Percentiles rank a stretch among this genome's conserved stretches.
Evolutionary conservation across 1,140 invertebrate species (phyloP).

Genomic region (Cecropterus lyciades): DNA sequence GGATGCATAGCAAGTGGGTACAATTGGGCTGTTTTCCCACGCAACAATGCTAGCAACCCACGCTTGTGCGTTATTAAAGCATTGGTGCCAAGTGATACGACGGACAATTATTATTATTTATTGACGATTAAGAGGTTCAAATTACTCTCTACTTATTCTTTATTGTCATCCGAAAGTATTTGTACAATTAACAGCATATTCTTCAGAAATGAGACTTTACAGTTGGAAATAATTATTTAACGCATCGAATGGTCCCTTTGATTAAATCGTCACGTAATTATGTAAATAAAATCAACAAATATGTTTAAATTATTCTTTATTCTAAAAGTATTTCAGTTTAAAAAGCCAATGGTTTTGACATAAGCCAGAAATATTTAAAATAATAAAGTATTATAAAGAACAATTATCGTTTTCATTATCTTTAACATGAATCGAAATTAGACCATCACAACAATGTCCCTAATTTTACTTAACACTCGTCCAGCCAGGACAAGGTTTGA

Average conservation of each 20-base stretch:
- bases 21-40: constrained; percentile 68
- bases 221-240: too few relatives aligned
- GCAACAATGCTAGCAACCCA: constrained; percentile 50
- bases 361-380: too few relatives aligned
- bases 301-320: too few relatives aligned
- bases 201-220: too few relatives aligned
- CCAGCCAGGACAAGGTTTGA: constrained; percentile 43
- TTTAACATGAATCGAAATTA: background rate
- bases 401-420: background rate
- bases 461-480: constrained; percentile 53
- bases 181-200: too few relatives aligned
- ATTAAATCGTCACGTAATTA: too few relatives aligned
- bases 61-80: constrained; percentile 38
- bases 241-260: too few relatives aligned
- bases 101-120: constrained; percentile 16
- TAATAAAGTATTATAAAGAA: background rate
- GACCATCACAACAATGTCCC: constrained; percentile 10
- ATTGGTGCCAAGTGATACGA: constrained; percentile 26
- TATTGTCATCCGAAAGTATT: too few relatives aligned
- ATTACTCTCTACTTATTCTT: constrained; percentile 9
- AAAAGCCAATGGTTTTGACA: too few relatives aligned
- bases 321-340: too few relatives aligned
- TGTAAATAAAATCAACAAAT: too few relatives aligned
- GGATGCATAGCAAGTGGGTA: constrained; percentile 46
- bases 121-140: constrained; percentile 15